Base-by-base conservation (phyloP, 2,113 vertebrate genomes). In the Onychorhynchus coronatus region DNA sequence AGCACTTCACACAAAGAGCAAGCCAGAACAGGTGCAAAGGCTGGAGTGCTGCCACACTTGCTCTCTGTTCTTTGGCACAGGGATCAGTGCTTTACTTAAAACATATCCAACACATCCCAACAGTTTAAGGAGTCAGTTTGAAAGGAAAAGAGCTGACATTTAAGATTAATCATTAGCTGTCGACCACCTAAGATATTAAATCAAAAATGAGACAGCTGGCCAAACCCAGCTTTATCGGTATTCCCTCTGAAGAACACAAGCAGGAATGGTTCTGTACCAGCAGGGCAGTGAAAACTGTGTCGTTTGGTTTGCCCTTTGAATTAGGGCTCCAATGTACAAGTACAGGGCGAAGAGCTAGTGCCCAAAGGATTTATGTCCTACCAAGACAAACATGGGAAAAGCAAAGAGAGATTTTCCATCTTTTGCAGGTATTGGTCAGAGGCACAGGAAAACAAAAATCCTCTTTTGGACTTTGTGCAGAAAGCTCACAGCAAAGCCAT, bases 21-120 rank as follows among this genome's bases (percentile, higher is more conserved):
- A 68, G 91, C 7, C 88, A 91, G 84, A 94, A 42, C 92, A 96
- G 96, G 93, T 96, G 95, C 87, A 95, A 31, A 65, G 88, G 47
- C 90, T 96, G 95, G 95, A 96, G 65, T 42, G 1, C 4, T 81
- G 88, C 90, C 93, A 91, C 44, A 5, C 47, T 58, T 22, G 78
- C 76, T 90, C 70, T 82, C 89, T 88, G 56, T 61, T 70, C 84
- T 27, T 59, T 92, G 92, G 86, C 91, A 94, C 75, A 20, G 30
- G 39, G 22, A 85, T 13, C 12, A 12, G 19, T 28, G 70, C 85
- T 91, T 94, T 31, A 28, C 73, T 91, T 53, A 39, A 76, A 93
- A 62, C 11, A 27, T 25, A 67, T 53, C 82, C 83, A 72, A 72
- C 95, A 88, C 73, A 74, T 66, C 77, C 71, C 82, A 88, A 27